phyloP scores from a whole-genome alignment of 2,113 vertebrate species.

The Todiramphus saurophagus region DNA sequence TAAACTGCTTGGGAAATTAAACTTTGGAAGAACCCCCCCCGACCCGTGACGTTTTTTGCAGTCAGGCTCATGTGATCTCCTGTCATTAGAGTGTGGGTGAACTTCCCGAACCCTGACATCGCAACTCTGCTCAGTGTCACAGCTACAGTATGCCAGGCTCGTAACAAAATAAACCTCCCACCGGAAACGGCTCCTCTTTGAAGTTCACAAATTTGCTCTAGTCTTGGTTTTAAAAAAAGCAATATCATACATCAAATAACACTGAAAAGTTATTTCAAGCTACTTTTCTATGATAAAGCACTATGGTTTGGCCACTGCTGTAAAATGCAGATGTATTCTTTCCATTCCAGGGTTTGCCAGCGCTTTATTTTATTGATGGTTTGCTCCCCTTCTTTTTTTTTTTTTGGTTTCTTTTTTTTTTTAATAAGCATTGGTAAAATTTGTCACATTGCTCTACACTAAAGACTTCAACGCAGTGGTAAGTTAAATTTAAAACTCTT shows the following conservation, averaged over 20 bases:
- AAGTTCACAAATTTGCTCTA: conserved; percentile 34
- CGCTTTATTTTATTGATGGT: conserved; percentile 29
- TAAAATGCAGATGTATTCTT: conserved; percentile 12
- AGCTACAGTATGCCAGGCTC: conserved; percentile 14
- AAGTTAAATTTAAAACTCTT: background rate
- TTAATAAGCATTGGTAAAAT: conserved; percentile 31
- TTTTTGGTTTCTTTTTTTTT: background rate
- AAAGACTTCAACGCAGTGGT: background rate
- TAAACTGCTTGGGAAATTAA: conserved; percentile 42
- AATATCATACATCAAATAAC: conserved; percentile 18
- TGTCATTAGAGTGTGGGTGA: conserved; percentile 11
- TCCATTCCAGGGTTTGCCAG: conserved; percentile 13
- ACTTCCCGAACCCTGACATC: conserved; percentile 20
- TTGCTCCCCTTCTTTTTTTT: background rate
- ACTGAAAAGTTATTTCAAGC: conserved; percentile 44
- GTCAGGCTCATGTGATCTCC: background rate
- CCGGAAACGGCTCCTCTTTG: conserved; percentile 40
- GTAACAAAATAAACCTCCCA: conserved; percentile 30
- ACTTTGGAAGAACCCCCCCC: background rate
- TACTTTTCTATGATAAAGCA: conserved; percentile 48
- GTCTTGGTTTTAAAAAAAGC: conserved; percentile 34
- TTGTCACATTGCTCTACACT: background rate
- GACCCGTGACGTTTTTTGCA: background rate
- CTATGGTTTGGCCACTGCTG: background rate
- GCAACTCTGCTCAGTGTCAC: conserved; percentile 56